Evolutionary conservation across 2,797 vertebrate genomes (phyloP).

Genomic region (Clarias fuscus): DNA sequence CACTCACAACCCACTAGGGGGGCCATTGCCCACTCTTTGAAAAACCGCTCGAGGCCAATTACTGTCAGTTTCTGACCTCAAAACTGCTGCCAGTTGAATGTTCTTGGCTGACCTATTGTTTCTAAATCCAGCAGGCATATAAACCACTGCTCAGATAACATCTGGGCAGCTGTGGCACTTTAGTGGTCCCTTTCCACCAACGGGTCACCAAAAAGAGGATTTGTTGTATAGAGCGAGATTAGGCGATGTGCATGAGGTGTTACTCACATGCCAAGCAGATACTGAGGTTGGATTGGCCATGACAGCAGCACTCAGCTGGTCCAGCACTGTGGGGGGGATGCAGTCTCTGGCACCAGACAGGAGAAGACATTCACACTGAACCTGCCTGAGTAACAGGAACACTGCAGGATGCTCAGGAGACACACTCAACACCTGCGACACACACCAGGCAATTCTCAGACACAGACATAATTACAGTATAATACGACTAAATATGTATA

Average conservation of each 20-base stretch:
- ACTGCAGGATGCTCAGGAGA: constrained; percentile 83
- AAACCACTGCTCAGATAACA: neutral
- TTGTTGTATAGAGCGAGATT: neutral
- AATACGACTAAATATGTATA: no score
- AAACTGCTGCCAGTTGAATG: neutral
- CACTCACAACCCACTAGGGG: no score
- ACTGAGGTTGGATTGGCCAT: constrained; percentile 82
- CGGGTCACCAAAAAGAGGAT: neutral
- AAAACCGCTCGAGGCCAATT: neutral
- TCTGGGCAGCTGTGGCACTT: neutral
- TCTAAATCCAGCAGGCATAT: neutral
- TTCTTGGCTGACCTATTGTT: neutral
- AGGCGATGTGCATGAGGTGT: neutral
- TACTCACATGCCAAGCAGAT: constrained; percentile 89
- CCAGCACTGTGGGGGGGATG: constrained; percentile 80
- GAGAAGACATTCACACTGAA: constrained; percentile 87
- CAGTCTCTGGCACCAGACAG: constrained; percentile 67
- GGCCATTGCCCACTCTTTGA: no score
- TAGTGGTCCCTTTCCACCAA: neutral
- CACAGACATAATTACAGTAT: neutral
- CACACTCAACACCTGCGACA: constrained; percentile 79
- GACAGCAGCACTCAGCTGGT: constrained; percentile 85
- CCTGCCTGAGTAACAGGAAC: constrained; percentile 85
- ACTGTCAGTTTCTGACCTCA: neutral
- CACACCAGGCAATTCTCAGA: neutral